Conservation (phyloP, 2,797 vertebrate genomes). For the Pseudochaenichthys georgianus region DNA sequence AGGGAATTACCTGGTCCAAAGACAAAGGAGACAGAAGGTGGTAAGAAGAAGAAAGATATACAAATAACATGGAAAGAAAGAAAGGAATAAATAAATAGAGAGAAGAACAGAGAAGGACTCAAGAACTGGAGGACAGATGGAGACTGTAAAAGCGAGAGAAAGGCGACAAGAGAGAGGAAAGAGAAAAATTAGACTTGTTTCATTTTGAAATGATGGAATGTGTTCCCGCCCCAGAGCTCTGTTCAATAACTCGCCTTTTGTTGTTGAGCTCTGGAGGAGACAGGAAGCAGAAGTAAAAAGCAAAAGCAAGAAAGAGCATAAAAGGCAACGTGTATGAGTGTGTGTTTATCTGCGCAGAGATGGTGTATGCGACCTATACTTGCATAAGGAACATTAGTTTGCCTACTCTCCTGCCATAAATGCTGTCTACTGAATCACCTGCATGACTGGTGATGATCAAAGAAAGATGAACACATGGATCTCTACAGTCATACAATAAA, state of each 20-base stretch:
- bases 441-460: conserved; percentile 68
- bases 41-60: conserved; percentile 22
- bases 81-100: conserved; percentile 16
- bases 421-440: conserved; percentile 50
- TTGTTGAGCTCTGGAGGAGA: conserved; percentile 56
- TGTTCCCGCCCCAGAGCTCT: conserved; percentile 66
- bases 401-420: conserved; percentile 60
- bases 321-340: conserved; percentile 14
- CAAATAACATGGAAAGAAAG: conserved; percentile 33
- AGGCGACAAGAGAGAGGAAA: conserved; percentile 37
- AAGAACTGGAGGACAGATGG: conserved; percentile 31
- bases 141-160: conserved; percentile 30
- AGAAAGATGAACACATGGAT: conserved; percentile 60
- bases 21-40: conserved; percentile 41
- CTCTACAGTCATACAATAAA: conserved; percentile 35
- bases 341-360: conserved; percentile 7
- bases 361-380: conserved; percentile 55
- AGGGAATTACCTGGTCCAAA: conserved; percentile 67
- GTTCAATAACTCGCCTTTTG: conserved; percentile 70
- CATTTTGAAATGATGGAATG: conserved; percentile 73
- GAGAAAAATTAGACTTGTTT: conserved; percentile 70
- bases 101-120: conserved; percentile 21
- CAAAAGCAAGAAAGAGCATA: conserved; percentile 21
- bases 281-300: conserved; percentile 19
- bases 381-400: conserved; percentile 66